Conservation (phyloP, 2,797 vertebrate species). For the Lepus townsendii region DNA sequence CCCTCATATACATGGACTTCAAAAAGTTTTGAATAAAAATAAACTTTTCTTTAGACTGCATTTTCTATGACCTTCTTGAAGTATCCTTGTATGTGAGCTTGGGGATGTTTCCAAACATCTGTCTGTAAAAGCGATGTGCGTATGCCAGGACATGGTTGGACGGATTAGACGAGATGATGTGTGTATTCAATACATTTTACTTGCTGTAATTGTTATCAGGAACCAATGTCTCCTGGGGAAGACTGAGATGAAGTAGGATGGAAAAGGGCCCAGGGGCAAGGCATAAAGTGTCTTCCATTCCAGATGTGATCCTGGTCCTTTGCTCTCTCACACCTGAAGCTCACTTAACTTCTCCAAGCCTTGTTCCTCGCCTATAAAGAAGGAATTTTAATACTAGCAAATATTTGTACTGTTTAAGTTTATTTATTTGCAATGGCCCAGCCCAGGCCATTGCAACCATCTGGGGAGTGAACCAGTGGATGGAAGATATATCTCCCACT, state of each 20-base stretch:
- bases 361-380: background rate
- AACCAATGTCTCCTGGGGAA: background rate
- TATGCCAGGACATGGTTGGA: background rate
- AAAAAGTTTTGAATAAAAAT: no score
- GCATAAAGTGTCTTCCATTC: background rate
- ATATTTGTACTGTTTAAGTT: background rate
- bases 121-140: background rate
- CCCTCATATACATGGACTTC: no score
- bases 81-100: constrained; percentile 13
- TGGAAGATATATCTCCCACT: no score
- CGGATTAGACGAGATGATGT: background rate
- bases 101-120: background rate
- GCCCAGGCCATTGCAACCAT: no score
- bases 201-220: background rate
- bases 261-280: background rate
- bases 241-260: background rate
- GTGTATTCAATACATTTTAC: background rate
- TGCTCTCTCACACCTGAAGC: background rate
- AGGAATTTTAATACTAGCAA: background rate
- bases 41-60: no score
- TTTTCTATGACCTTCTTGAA: background rate
- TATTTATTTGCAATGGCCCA: no score
- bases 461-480: no score
- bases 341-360: background rate
- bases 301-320: background rate